phyloP scores from a whole-genome alignment of 2,113 vertebrate genomes.

The Myrmecobius fasciatus region DNA sequence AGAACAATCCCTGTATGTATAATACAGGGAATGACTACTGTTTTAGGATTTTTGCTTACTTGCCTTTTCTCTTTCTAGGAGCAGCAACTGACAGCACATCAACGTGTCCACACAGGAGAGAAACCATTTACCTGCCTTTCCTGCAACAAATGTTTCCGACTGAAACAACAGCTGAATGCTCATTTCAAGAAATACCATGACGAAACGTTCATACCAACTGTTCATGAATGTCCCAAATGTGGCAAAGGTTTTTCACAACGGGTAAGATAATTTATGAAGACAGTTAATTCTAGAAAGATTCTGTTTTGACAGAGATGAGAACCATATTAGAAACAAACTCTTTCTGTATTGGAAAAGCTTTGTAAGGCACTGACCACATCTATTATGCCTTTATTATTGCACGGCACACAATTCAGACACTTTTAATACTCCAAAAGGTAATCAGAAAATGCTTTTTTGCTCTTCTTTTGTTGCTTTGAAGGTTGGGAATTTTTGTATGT shows the following conservation, averaged over 20 bases:
- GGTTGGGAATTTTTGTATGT: not conserved
- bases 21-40: not conserved
- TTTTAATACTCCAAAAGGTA: not conserved
- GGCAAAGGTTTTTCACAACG: constrained; percentile 70
- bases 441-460: not conserved
- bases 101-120: constrained; percentile 68
- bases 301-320: accelerated
- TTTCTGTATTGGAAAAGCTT: not conserved
- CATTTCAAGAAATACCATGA: constrained; percentile 69
- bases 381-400: not conserved
- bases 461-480: not conserved
- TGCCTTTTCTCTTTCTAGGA: constrained; percentile 51
- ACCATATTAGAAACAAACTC: not conserved
- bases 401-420: not conserved
- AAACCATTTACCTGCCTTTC: constrained; percentile 71
- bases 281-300: accelerated
- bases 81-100: constrained; percentile 52
- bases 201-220: not conserved
- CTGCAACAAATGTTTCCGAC: constrained; percentile 71
- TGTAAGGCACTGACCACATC: not conserved
- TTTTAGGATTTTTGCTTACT: not conserved
- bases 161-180: constrained; percentile 69
- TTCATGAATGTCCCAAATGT: constrained; percentile 64
- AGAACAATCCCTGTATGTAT: not conserved
- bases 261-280: constrained; percentile 56